Base-by-base conservation (phyloP, 2,888 invertebrate genomes). In the Unio delphinus region DNA sequence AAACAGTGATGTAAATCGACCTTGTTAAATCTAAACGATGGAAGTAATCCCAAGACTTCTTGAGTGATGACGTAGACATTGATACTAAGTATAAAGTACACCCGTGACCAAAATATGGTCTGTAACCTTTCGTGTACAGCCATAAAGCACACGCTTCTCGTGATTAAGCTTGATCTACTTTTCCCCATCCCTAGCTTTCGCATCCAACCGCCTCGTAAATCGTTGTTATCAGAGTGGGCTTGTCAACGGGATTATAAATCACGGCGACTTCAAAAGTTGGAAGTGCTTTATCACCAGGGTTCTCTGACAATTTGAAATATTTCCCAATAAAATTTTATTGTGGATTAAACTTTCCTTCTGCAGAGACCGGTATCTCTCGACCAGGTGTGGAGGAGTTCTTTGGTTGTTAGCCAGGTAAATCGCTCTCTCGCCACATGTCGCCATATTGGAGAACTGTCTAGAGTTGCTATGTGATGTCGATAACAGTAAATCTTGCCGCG, bases 241-340 rank as follows among this genome's bases (percentile, higher is more conserved):
- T 74, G 75, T 72, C 77, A 74, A 58, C 30, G 61, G 56, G 73
- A 74, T 80, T 77, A 77, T 81, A 81, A 81, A 81, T 81, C 75
- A 76, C 72, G 63, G 74, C 68, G 62, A 79, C 76, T 73, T 78
- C 76, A 78, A 79, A 79, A 73, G 75, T 70, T 74, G 75, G 71
- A 62, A 74, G 65, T 69, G 73, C 70, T 74, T 81, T 79, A 81
- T 81, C 81, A 72, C 69, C 67, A 73, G 68, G 68, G 66, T 69
- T 70, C 70, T 74, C 67, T 67, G 74, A 71, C 66, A 71, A 73
- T 68, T 77, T 78, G 73, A 80, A 79, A 79, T 80, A 80, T 80
- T 80, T 75, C 73, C 78, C 78, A 70, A 75, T 78, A 77, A 77
- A 80, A 73, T 73, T 79, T 79, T 81, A 79, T 78, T 65, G 69